Base-by-base conservation (phyloP, 2,888 invertebrate species). In the Hydrotaea cyrtoneurina region DNA sequence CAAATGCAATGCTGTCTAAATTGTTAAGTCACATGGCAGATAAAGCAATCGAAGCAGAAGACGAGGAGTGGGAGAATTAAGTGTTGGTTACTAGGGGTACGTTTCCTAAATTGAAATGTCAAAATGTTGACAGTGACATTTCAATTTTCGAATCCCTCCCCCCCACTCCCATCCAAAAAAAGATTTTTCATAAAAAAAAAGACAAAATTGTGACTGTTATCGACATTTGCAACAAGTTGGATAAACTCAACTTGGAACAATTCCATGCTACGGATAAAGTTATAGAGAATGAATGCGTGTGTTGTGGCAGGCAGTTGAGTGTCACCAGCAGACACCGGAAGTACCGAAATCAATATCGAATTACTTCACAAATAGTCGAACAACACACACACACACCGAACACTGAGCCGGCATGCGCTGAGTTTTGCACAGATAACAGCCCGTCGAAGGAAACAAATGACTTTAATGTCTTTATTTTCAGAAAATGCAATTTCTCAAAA, bases 51-150 rank as follows among this genome's bases (percentile, higher is more conserved):
- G 39, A 8, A 11, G 39, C 4, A 39, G n/a, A 36, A 64, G 7
- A 31, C n/a, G 31, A 31, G 31, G 31, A 7, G 31, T 4, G 31
- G 31, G 31, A 23, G 39, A 64, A 10, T 36, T 64, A 39, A 66
- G 66, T 43, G 15, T 69, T 19, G 11, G 23, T 13, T 69, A 23
- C n/a, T n/a, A 3, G 13, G 50, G 1, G n/a, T 62, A 15, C 62
- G 31, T 62, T 31, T 62, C 0, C 69, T 46, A 69, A 69, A 69
- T 69, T 69, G 69, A 69, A 69, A 69, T 69, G 69, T 69, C 69
- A 69, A 43, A 69, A 69, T 46, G 23, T 43, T 23, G 21, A 69
- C 69, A 69, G 46, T 69, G 69, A 69, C 69, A 69, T 69, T 69
- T 69, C 43, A 69, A 69, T 66, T 69, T 46, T 69, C 46, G n/a